Base-by-base conservation (phyloP, 64 coral and sea anemone species). In the Montipora cactus region DNA sequence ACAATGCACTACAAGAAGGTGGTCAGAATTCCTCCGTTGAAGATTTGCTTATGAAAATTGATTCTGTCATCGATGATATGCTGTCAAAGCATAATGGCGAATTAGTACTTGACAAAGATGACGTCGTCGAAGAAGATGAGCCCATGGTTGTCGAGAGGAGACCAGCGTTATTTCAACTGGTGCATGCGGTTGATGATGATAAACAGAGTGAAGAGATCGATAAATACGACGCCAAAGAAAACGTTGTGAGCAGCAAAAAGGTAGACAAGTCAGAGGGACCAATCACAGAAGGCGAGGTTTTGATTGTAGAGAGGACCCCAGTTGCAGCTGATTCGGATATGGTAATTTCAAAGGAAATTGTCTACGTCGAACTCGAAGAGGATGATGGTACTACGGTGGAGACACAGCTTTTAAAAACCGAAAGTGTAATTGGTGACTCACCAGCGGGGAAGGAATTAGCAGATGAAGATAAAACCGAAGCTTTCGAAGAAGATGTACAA, bases 71-170 rank as follows among this genome's bases (percentile, higher is more conserved):
- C 13, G 79, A 62, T 14, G n/a, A 12, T 9, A 21, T 21, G 59
- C 13, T n/a, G 52, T 1, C 57, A 13, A 5, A 61, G 8, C 4
- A 21, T 44, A 28, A 21, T 6, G 12, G 44, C 10, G 44, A 76
- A 44, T 45, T 45, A 47, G 25, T 3, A 46, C 11, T 25, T 44
- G 44, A 45, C 25, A 76, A 76, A 47, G 12, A 11, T 15, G 59
- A 47, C 6, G 37, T 14, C 5, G n/a, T 47, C 5, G 37, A 67
- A 7, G 81, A 84, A 47, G 61, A 46, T 47, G 28, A 59, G 1
- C 81, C 25, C 12, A 21, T 67, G 44, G 28, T 84, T 37, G 28
- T 84, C 14, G 25, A 68, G 66, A 84, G 66, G 59, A 84, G 61
- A 13, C 21, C 81, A 8, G 81, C 47, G 12, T 84, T 59, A 68